Percentiles rank a stretch among this genome's conserved stretches.
Conservation (phyloP, 2,888 invertebrate genomes). For the Ptilodon capucinus region DNA sequence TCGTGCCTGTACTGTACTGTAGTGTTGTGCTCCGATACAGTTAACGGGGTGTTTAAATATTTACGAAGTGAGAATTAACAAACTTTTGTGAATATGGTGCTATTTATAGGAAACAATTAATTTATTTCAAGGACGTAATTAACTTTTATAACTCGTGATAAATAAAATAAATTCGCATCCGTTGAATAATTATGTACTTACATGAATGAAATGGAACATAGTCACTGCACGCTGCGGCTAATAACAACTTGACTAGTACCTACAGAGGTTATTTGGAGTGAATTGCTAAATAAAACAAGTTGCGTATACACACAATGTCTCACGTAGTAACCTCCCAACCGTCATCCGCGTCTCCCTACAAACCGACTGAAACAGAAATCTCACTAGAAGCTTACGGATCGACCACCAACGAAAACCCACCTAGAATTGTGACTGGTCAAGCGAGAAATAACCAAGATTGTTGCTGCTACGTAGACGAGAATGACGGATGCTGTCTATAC, state of each 20-base stretch:
- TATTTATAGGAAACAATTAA: no score
- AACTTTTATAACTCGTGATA: not conserved
- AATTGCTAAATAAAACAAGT: constrained; percentile 15
- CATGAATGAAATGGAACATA: not conserved
- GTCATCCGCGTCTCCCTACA: constrained; percentile 32
- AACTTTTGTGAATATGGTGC: no score
- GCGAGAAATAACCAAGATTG: constrained; percentile 24
- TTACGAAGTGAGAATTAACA: no score
- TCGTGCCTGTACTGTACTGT: no score
- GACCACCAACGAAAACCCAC: constrained; percentile 3
- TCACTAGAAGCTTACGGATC: not conserved
- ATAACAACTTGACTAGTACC: constrained; percentile 61
- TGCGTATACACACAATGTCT: constrained; percentile 19
- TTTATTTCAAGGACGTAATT: not conserved
- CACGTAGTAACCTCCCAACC: constrained; percentile 33
- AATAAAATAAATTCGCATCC: not conserved
- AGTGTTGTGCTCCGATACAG: no score
- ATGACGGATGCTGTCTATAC: constrained; percentile 27
- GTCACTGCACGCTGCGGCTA: constrained; percentile 27
- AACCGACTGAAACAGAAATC: constrained; percentile 26
- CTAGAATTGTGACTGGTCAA: constrained; percentile 5
- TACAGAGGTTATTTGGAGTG: constrained; percentile 10
- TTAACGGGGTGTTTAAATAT: no score
- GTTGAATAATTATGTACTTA: not conserved
- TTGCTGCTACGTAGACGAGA: constrained; percentile 26